phyloP scores from a whole-genome alignment of 2,797 vertebrate genomes.

The Micrastur ruficollis region DNA sequence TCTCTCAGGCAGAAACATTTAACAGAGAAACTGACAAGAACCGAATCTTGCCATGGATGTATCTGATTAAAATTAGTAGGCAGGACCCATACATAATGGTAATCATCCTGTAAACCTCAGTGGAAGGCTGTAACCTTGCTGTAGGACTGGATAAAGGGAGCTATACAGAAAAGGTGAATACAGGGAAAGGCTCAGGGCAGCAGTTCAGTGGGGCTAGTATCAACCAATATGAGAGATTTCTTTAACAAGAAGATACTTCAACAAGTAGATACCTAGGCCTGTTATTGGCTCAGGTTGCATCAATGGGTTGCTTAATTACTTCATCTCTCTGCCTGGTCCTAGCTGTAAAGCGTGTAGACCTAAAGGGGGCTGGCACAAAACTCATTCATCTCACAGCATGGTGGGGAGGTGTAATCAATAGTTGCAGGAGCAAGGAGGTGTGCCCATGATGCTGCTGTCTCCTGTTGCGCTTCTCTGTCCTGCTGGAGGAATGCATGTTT shows the following conservation, averaged over 20 bases:
- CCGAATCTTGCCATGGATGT: rapidly evolving
- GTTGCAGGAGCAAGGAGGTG: neutral
- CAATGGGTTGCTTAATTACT: rapidly evolving
- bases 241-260: neutral
- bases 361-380: neutral
- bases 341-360: neutral
- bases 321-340: neutral
- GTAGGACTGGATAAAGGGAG: neutral
- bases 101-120: neutral
- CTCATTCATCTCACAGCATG: neutral
- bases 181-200: neutral
- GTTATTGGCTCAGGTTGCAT: neutral
- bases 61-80: neutral
- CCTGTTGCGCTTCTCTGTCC: neutral
- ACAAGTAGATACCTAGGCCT: neutral
- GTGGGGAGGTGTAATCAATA: neutral
- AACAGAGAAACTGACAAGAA: neutral
- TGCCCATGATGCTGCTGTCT: neutral
- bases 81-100: neutral
- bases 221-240: neutral
- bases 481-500: neutral
- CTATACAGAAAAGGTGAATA: neutral
- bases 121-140: neutral
- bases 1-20: neutral
- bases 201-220: neutral